Evolutionary conservation across 2,888 invertebrate genomes (phyloP).

Genomic region (Netelia virgata): DNA sequence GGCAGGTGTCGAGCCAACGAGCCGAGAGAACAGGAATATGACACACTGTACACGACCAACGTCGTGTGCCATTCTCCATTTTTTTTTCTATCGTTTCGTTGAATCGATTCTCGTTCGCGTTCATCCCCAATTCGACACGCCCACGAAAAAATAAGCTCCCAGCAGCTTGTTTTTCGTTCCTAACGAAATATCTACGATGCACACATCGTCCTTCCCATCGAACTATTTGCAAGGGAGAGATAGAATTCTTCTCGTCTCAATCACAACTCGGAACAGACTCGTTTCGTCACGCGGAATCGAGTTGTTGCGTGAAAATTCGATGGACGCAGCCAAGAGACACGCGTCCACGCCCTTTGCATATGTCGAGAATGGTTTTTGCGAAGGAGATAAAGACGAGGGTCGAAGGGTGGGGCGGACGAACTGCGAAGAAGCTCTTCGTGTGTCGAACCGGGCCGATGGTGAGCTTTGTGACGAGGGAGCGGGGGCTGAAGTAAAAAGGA

Average conservation of each 20-base stretch:
- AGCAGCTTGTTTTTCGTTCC: conserved; percentile 40
- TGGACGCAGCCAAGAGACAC: conserved; percentile 54
- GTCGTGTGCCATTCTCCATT: neutral
- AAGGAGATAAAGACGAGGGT: conserved; percentile 21
- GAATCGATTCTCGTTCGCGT: conserved; percentile 61
- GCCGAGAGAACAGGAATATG: conserved; percentile 48
- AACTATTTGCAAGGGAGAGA: neutral
- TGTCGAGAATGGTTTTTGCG: conserved; percentile 60
- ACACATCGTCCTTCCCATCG: neutral
- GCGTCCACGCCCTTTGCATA: conserved; percentile 71
- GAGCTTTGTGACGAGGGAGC: conserved; percentile 18
- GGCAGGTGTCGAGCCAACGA: conserved; percentile 64
- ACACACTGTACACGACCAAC: neutral
- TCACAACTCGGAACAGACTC: neutral
- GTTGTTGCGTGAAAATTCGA: conserved; percentile 68
- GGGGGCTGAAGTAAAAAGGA: conserved; percentile 55
- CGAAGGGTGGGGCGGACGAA: neutral
- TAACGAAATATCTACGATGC: too few species aligned
- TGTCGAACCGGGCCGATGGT: conserved; percentile 15
- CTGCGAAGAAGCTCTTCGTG: conserved; percentile 11
- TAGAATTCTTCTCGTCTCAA: too few species aligned
- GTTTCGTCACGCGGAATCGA: conserved; percentile 60
- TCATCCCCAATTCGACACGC: conserved; percentile 67
- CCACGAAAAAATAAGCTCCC: conserved; percentile 56
- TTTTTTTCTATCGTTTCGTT: conserved; percentile 53